Percentiles rank a stretch among this genome's conserved stretches.
Conservation (phyloP, 2,797 vertebrate species). For the Fistularia tabacaria region DNA sequence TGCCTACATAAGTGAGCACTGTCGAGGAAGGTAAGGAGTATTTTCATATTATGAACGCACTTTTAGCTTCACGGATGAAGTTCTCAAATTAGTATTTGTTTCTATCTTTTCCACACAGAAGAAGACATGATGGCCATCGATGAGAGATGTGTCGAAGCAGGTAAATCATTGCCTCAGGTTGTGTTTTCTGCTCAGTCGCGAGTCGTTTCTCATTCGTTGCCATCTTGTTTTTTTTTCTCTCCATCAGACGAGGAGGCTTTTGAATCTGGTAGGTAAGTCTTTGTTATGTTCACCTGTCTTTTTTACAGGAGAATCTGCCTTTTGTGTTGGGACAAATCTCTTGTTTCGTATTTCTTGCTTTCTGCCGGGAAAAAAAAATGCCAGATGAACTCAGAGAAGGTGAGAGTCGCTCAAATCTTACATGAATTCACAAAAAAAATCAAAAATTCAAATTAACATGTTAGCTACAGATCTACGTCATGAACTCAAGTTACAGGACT, state of each 20-base stretch:
- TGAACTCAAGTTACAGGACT: too few relatives aligned
- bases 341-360: constrained; percentile 7
- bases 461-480: too few relatives aligned
- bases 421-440: too few relatives aligned
- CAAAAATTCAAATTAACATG: too few relatives aligned
- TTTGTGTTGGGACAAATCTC: constrained; percentile 1
- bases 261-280: constrained; percentile 92
- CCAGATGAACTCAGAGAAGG: constrained; percentile 93
- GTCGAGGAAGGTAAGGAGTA: constrained; percentile 90
- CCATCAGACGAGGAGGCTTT: constrained; percentile 91
- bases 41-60: too few relatives aligned
- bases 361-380: constrained; percentile 14
- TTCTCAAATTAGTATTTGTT: not conserved
- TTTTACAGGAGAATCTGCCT: not conserved
- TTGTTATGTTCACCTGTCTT: constrained; percentile 28
- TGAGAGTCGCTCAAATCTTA: constrained; percentile 56
- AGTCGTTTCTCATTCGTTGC: not conserved
- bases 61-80: not conserved
- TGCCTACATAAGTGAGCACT: constrained; percentile 81
- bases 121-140: constrained; percentile 89
- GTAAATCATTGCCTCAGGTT: constrained; percentile 61
- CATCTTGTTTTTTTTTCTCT: constrained; percentile 39
- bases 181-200: constrained; percentile 4
- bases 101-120: constrained; percentile 66
- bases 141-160: constrained; percentile 91